A percentile compares a stretch with the other conserved stretches of the same genome.
Conservation (phyloP, 2,888 invertebrate species). For the Limnephilus auricula region DNA sequence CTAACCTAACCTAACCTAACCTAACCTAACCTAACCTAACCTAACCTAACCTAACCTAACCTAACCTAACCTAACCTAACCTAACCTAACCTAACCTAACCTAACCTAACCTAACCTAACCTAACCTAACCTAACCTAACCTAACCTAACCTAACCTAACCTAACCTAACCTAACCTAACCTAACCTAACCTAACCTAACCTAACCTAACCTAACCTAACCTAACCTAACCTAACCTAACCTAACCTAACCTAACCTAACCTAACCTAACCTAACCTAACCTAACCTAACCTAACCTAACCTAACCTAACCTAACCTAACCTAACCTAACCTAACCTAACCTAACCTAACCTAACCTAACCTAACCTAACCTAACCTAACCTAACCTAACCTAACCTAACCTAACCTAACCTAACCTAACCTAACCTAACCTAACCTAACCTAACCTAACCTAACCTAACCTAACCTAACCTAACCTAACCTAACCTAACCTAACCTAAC, state of each 20-base stretch:
- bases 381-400: constrained; percentile 48
- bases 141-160: constrained; percentile 49
- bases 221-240: constrained; percentile 37
- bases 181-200: constrained; percentile 63
- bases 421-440: constrained; percentile 51
- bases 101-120: constrained; percentile 46
- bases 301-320: constrained; percentile 59
- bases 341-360: constrained; percentile 51
- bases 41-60: constrained; percentile 40
- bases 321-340: constrained; percentile 53
- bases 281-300: constrained; percentile 65
- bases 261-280: constrained; percentile 59
- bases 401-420: constrained; percentile 45
- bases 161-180: constrained; percentile 48
- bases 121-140: constrained; percentile 46
- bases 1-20: constrained; percentile 58
- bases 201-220: constrained; percentile 63
- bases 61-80: constrained; percentile 40
- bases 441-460: constrained; percentile 53
- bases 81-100: constrained; percentile 43
- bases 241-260: neutral
- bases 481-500: constrained; percentile 52
- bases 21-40: constrained; percentile 60
- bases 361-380: constrained; percentile 51
- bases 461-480: constrained; percentile 53